Evolutionary conservation across 1,140 invertebrate genomes (phyloP).

Genomic region (Ceratitis capitata): DNA sequence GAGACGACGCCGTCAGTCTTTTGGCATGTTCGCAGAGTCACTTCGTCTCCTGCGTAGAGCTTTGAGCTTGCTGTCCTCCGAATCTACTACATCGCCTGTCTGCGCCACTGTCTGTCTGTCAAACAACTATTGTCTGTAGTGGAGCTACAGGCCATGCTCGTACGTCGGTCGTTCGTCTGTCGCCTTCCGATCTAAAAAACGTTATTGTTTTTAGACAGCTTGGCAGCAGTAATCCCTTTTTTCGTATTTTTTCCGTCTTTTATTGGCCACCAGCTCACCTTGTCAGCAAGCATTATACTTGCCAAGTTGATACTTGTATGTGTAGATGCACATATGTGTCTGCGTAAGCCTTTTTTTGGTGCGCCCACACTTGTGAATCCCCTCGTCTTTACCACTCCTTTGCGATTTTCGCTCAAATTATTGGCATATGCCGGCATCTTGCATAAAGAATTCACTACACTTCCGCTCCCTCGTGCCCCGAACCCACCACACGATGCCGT

Average conservation of each 20-base stretch:
- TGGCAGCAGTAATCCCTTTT: not conserved
- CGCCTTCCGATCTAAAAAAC: not conserved
- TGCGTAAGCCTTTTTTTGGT: not conserved
- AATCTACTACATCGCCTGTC: not conserved
- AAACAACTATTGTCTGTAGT: not conserved
- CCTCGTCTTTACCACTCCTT: not conserved
- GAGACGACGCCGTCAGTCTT: not conserved
- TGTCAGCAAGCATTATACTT: not conserved
- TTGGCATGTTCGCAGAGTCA: not conserved
- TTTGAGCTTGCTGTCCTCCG: not conserved
- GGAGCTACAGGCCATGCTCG: not conserved
- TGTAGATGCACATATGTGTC: not conserved
- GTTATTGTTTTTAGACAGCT: not conserved
- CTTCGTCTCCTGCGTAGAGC: not conserved
- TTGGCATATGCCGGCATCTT: conserved; percentile 39
- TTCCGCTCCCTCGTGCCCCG: not conserved
- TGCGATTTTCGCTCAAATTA: conserved; percentile 20
- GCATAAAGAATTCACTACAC: not conserved
- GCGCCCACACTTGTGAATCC: not conserved
- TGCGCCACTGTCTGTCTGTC: not conserved
- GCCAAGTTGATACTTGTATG: not conserved
- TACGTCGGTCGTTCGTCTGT: not conserved
- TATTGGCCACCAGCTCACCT: not conserved
- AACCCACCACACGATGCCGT: not conserved
- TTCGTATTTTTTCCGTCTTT: no score